phyloP scores from a whole-genome alignment of 2,113 vertebrate genomes.

The Neomonachus schauinslandi region DNA sequence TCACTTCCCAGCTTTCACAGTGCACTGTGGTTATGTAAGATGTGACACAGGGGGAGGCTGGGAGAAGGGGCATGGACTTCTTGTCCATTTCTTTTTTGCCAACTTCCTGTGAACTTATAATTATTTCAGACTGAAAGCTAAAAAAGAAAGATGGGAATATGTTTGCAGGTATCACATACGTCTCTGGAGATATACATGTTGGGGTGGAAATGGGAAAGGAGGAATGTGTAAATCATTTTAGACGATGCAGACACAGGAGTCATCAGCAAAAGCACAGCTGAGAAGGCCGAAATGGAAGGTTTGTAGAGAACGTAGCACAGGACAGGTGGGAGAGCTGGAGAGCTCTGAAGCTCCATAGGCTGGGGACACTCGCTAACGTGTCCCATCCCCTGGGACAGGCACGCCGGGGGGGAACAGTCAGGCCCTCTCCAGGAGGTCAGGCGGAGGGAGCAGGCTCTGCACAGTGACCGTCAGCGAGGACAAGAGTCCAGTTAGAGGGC shows the following conservation, averaged over 20 bases:
- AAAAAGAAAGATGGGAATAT: neutral
- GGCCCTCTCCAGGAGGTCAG: neutral
- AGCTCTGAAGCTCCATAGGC: neutral
- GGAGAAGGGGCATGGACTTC: neutral
- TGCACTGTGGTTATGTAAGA: accelerated
- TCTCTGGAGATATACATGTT: neutral
- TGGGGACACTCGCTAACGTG: accelerated
- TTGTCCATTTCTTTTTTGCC: neutral
- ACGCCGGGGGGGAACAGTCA: accelerated
- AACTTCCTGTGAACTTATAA: neutral
- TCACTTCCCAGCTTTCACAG: neutral
- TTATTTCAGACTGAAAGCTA: neutral
- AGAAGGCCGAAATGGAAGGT: neutral
- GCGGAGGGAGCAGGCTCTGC: accelerated
- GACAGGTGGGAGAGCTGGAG: neutral
- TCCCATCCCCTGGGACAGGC: neutral
- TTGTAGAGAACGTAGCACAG: neutral
- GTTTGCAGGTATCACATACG: neutral
- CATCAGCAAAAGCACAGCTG: neutral
- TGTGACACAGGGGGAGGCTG: neutral
- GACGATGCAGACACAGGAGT: neutral
- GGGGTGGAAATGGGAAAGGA: neutral
- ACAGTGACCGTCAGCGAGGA: accelerated
- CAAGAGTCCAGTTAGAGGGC: neutral
- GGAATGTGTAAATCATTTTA: neutral